Evolutionary conservation across 92 coral and sea anemone genomes (phyloP).

Genomic region (Parazoanthus darwini): DNA sequence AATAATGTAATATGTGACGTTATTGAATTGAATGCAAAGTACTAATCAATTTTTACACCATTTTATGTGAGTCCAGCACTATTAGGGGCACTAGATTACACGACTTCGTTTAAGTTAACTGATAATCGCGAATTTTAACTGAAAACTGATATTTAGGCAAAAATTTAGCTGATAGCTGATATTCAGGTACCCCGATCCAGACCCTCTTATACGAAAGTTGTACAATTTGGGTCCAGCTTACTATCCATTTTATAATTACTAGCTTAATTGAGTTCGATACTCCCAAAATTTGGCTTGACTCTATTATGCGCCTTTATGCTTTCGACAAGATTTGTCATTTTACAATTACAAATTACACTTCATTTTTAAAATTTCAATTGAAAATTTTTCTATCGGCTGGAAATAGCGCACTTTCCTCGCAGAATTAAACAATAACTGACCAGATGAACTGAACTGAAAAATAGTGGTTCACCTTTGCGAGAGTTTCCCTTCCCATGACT

Average conservation of each 20-base stretch:
- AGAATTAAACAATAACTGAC: not conserved
- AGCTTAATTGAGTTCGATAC: not conserved
- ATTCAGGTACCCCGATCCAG: too few relatives aligned
- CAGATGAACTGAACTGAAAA: not conserved
- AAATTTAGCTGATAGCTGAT: too few relatives aligned
- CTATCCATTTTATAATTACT: not conserved
- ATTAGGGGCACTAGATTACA: too few relatives aligned
- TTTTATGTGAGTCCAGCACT: too few relatives aligned
- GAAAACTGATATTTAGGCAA: too few relatives aligned
- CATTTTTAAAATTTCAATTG: not conserved
- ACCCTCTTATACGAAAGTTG: too few relatives aligned
- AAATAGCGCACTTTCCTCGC: not conserved
- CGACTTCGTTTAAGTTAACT: too few relatives aligned
- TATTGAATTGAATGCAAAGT: too few relatives aligned
- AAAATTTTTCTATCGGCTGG: not conserved
- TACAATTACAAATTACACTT: not conserved
- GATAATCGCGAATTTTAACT: too few relatives aligned
- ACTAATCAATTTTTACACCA: too few relatives aligned
- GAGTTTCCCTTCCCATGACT: conserved; percentile 12
- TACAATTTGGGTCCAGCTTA: not conserved
- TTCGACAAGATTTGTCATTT: not conserved
- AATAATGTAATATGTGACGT: too few relatives aligned
- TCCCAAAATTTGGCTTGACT: not conserved
- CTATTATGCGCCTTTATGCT: not conserved
- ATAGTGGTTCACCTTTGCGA: not conserved